phyloP scores from a whole-genome alignment of 2,797 vertebrate genomes.

The Tadarida brasiliensis region DNA sequence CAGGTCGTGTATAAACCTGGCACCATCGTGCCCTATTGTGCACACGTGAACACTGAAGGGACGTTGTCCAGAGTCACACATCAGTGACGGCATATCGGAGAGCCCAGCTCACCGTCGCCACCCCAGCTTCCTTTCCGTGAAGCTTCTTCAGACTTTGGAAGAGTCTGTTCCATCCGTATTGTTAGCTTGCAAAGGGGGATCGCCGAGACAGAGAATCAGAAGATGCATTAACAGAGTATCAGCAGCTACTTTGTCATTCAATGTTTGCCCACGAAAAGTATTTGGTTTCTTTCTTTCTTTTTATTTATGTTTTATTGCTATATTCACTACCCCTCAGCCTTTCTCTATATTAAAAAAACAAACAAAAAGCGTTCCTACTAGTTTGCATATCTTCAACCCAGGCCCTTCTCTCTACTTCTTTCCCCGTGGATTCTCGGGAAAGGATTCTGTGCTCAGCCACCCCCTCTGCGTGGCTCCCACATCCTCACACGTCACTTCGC shows the following conservation, averaged over 20 bases:
- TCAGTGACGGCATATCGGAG: too few relatives aligned
- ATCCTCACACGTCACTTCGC: background rate
- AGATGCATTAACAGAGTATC: background rate
- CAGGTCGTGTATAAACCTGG: background rate
- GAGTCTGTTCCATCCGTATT: fast-evolving
- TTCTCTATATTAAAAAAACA: background rate
- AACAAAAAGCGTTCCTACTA: background rate
- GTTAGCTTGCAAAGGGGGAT: background rate
- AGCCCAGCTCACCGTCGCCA: background rate
- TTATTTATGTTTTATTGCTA: background rate
- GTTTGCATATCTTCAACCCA: background rate
- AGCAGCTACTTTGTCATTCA: background rate
- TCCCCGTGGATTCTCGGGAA: background rate
- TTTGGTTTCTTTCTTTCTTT: background rate
- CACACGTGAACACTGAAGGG: background rate
- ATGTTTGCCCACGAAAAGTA: background rate
- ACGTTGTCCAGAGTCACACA: background rate
- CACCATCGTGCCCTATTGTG: background rate
- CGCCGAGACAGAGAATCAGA: background rate
- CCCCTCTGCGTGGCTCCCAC: background rate
- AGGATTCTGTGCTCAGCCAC: fast-evolving
- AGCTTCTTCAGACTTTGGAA: background rate
- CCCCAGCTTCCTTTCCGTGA: background rate
- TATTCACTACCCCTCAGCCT: background rate
- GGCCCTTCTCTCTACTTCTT: background rate